These are phyloP conservation scores for Parotia lawesii DNA, from an alignment of 2,113 vertebrate species.

Conservation along the genomic window DNA sequence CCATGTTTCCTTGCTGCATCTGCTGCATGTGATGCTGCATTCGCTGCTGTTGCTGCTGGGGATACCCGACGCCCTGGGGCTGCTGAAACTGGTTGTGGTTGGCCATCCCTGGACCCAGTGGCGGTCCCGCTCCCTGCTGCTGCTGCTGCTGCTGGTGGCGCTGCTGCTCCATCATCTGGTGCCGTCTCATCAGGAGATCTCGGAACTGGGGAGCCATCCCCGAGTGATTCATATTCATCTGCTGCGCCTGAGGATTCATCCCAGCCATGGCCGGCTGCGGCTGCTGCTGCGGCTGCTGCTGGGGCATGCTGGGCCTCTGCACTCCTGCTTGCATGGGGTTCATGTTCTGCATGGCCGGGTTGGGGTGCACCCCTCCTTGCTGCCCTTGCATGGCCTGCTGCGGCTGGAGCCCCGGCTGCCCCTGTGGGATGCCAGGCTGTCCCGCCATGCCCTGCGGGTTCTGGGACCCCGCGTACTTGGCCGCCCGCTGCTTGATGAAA, in stretches of 20 bases:
- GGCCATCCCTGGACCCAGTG: constrained; percentile 74
- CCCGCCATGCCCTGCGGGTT: constrained; percentile 71
- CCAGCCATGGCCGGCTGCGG: constrained; percentile 74
- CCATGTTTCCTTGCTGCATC: constrained; percentile 80
- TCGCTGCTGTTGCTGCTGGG: constrained; percentile 76
- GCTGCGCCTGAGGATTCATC: constrained; percentile 77
- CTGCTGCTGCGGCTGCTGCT: constrained; percentile 66
- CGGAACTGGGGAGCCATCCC: constrained; percentile 85
- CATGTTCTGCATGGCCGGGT: constrained; percentile 76
- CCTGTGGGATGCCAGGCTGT: constrained; percentile 74
- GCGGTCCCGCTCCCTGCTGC: constrained; percentile 68
- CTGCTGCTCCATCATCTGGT: constrained; percentile 83
- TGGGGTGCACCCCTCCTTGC: constrained; percentile 74
- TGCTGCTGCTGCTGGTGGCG: constrained; percentile 76
- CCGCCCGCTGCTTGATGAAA: constrained; percentile 93
- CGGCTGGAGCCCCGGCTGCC: constrained; percentile 70
- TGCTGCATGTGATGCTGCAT: constrained; percentile 83
- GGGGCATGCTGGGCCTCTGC: constrained; percentile 73
- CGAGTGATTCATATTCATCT: constrained; percentile 81
- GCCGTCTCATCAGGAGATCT: constrained; percentile 84
- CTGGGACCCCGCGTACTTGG: constrained; percentile 84
- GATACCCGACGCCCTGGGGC: constrained; percentile 80
- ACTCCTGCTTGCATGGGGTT: constrained; percentile 74
- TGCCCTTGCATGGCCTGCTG: constrained; percentile 73
- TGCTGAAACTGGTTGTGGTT: constrained; percentile 91